A percentile compares a stretch with the other conserved stretches of the same genome.
Evolutionary conservation across 2,888 invertebrate species (phyloP).

Genomic region (Hyles lineata): DNA sequence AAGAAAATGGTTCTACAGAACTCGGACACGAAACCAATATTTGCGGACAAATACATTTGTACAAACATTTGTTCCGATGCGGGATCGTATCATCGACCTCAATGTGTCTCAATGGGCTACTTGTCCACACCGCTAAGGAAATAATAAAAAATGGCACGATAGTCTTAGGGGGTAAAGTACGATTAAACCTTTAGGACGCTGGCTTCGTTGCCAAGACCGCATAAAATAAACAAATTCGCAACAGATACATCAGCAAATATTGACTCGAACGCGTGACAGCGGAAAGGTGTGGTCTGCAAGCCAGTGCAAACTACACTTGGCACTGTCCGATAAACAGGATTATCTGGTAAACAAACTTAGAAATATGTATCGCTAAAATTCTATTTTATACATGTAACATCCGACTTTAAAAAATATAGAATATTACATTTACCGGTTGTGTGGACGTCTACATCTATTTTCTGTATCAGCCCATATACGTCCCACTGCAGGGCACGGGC

Average conservation of each 20-base stretch:
- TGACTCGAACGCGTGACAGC: slow-evolving; percentile 37
- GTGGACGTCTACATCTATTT: not conserved
- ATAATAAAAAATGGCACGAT: not conserved
- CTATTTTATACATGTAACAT: not conserved
- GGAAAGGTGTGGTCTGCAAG: slow-evolving; percentile 51
- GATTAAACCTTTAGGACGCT: not conserved
- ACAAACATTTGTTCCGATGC: not conserved
- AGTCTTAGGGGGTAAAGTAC: slow-evolving; percentile 6
- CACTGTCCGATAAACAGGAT: slow-evolving; percentile 51
- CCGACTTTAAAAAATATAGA: not conserved
- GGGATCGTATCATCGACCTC: slow-evolving; percentile 1
- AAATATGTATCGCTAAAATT: slow-evolving; percentile 27
- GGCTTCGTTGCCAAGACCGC: slow-evolving; percentile 2
- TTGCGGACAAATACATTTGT: slow-evolving; percentile 6
- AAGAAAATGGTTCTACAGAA: not conserved
- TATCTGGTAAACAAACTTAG: slow-evolving; percentile 45
- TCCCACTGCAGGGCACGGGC: too few relatives aligned
- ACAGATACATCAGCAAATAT: slow-evolving; percentile 33
- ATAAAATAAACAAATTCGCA: slow-evolving; percentile 22
- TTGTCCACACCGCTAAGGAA: not conserved
- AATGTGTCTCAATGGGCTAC: not conserved
- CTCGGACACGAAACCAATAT: not conserved
- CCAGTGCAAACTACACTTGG: slow-evolving; percentile 49
- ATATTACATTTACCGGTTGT: not conserved
- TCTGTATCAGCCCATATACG: too few relatives aligned